These are phyloP conservation scores for Masticophis lateralis DNA, from an alignment of 2,797 vertebrate species.

Conservation along the genomic window DNA sequence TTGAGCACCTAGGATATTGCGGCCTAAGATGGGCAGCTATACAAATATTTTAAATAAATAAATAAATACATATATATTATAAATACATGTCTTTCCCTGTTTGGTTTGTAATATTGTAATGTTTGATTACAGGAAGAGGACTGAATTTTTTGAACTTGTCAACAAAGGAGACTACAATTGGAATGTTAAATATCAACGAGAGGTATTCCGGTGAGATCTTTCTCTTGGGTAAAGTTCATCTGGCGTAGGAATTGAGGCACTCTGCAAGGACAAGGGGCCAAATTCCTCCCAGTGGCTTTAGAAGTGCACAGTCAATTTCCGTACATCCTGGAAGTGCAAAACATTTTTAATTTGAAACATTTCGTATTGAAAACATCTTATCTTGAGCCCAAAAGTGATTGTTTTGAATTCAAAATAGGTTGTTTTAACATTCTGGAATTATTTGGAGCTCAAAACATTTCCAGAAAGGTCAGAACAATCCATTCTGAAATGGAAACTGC, in stretches of 20 bases:
- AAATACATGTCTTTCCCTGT: conserved; percentile 50
- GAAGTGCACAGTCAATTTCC: neutral
- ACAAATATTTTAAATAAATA: neutral
- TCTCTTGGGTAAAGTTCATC: conserved; percentile 14
- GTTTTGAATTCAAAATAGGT: neutral
- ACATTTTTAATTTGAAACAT: neutral
- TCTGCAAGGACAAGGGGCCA: neutral
- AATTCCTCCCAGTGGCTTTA: conserved; percentile 16
- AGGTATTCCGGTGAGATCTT: conserved; percentile 86
- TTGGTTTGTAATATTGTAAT: conserved; percentile 21
- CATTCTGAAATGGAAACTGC: neutral
- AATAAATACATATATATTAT: conserved; percentile 1
- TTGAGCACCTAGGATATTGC: neutral
- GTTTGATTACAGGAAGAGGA: conserved; percentile 83
- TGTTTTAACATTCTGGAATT: neutral
- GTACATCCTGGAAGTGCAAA: neutral
- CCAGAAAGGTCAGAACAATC: neutral
- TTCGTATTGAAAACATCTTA: neutral
- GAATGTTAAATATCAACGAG: conserved; percentile 90
- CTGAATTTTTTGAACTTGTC: conserved; percentile 94
- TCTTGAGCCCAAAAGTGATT: neutral
- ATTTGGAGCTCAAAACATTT: neutral
- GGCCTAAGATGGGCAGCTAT: neutral
- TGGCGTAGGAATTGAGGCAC: neutral
- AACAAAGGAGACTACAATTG: conserved; percentile 92